Conservation (phyloP, 2,113 vertebrate species). For the Crotalus viridis region DNA sequence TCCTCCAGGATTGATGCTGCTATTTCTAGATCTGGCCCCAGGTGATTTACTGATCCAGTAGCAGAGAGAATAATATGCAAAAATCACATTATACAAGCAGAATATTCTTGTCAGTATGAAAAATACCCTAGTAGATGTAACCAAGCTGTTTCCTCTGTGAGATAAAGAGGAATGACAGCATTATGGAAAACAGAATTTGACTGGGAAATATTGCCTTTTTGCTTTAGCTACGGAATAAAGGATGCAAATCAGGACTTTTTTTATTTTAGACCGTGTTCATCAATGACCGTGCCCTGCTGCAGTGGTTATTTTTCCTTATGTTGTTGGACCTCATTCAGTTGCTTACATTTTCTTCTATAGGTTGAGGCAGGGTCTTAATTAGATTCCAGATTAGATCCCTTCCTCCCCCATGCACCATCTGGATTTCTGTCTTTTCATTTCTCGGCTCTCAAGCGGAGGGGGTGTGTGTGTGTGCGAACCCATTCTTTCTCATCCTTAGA, state of each 20-base stretch:
- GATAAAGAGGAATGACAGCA: background rate
- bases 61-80: background rate
- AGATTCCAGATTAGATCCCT: background rate
- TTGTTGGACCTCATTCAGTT: background rate
- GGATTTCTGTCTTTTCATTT: background rate
- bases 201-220: background rate
- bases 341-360: background rate
- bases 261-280: background rate
- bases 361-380: background rate
- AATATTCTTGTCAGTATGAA: background rate
- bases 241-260: background rate
- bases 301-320: background rate
- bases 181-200: background rate
- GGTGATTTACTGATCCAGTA: background rate
- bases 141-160: background rate
- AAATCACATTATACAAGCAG: background rate
- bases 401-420: background rate
- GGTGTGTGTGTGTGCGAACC: too few species aligned
- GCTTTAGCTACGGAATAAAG: background rate
- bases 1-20: background rate
- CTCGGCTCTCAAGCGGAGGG: background rate
- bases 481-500: background rate
- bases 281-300: background rate
- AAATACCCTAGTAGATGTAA: background rate
- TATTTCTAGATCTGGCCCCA: background rate